A percentile compares a stretch with the other conserved stretches of the same genome.
phyloP scores from a whole-genome alignment of 2,888 invertebrate species.

The Phymatocera aterrima region DNA sequence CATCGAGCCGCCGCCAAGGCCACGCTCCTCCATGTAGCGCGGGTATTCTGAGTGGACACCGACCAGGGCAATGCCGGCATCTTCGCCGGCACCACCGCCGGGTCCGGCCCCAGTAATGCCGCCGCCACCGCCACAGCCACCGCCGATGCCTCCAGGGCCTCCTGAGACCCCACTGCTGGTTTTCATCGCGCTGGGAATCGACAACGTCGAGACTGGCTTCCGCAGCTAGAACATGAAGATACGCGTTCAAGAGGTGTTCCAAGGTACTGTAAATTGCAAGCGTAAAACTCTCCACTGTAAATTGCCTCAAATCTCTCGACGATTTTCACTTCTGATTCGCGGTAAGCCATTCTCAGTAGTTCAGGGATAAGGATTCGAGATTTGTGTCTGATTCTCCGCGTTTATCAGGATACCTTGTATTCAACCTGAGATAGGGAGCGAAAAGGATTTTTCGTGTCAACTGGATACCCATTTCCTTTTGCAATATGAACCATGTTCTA shows the following conservation, averaged over 20 bases:
- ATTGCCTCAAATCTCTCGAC: slow-evolving; percentile 24
- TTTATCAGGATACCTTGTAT: background rate
- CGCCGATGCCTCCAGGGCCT: slow-evolving; percentile 72
- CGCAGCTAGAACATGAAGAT: slow-evolving; percentile 83
- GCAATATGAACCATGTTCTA: background rate
- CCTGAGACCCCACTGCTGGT: slow-evolving; percentile 76
- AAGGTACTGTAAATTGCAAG: background rate
- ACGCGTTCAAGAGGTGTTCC: slow-evolving; percentile 2
- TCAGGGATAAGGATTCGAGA: background rate
- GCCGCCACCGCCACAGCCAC: slow-evolving; percentile 72
- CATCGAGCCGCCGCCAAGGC: slow-evolving; percentile 85
- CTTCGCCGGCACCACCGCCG: slow-evolving; percentile 81
- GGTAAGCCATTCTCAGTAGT: background rate
- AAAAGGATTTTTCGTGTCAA: background rate
- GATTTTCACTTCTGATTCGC: background rate
- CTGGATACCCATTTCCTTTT: background rate
- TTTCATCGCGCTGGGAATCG: slow-evolving; percentile 97
- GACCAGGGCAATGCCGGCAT: slow-evolving; percentile 93
- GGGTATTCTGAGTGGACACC: slow-evolving; percentile 95
- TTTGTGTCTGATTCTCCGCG: background rate
- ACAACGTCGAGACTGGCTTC: slow-evolving; percentile 97
- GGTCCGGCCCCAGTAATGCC: slow-evolving; percentile 73
- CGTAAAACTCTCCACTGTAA: slow-evolving; percentile 8
- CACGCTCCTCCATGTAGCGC: slow-evolving; percentile 91
- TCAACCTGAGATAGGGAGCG: too few species aligned